Base-by-base conservation (phyloP, 1,140 invertebrate species). In the Drosophila rufa region DNA sequence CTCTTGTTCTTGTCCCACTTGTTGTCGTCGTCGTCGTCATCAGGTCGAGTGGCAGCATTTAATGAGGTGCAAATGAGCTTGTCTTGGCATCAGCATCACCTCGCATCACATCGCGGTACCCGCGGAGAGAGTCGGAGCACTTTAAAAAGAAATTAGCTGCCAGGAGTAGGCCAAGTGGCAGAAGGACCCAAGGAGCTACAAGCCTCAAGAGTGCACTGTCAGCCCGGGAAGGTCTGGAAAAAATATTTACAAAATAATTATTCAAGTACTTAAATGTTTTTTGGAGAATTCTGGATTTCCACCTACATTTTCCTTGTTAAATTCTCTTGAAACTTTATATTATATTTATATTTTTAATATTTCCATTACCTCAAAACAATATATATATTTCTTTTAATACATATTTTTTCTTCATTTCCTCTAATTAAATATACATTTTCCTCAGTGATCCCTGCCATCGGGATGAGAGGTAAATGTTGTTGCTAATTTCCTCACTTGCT, bases 31-130 rank as follows among this genome's bases (percentile, higher is more conserved):
- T 89, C 84, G 73, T 65, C 85, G 80, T 89, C 85, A 84, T 89
- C 80, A 80, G 85, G 85, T 89, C 84, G 84, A 90, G 84, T 90
- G 84, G 83, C 87, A 82, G 89, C 79, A 91, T 91, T 89, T 91
- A 91, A 91, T 91, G 87, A 91, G 87, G 89, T 91, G 87, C 87
- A 91, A 91, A 91, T 91, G 87, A 91, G 87, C 83, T 91, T 91
- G 83, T 91, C 68, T 60, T 73, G 74, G 77, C 79, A 85, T 48
- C 68, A 66, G 64, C 64, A 75, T 22, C 22, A 61, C 42, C 60
- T 47, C 50, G 48, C 40, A 62, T 64, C 62, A 51, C 68, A 22
- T 25, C 58, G 66, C 36, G 38, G 42, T 15, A 19, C 11, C 14
- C 22, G 25, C 45, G 30, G 27, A 47, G 36, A 71, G 73, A 87